phyloP scores from a whole-genome alignment of 2,797 vertebrate species.

The Sebastes diploproa region DNA sequence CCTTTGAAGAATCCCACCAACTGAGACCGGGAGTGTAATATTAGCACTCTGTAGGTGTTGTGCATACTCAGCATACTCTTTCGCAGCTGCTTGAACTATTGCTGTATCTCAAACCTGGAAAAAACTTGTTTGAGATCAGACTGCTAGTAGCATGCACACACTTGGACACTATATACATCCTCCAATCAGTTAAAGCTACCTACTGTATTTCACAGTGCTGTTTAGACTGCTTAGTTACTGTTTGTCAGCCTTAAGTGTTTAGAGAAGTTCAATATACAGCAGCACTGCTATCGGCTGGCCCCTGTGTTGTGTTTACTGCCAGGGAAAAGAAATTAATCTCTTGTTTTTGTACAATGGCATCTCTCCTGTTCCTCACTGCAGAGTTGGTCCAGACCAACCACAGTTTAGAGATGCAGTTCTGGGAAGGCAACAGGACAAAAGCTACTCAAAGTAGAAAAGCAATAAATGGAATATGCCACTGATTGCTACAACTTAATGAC shows the following conservation, averaged over 20 bases:
- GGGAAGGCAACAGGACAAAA: background rate
- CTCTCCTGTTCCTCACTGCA: background rate
- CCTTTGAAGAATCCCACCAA: constrained; percentile 23
- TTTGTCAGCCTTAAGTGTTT: background rate
- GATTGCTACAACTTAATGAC: background rate
- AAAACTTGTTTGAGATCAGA: background rate
- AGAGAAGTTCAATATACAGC: background rate
- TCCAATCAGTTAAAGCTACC: background rate
- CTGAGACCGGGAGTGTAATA: constrained; percentile 31
- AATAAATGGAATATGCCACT: too few relatives aligned
- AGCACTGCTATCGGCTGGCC: background rate
- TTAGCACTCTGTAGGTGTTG: constrained; percentile 17
- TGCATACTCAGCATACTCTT: constrained; percentile 25
- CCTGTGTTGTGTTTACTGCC: background rate
- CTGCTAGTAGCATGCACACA: background rate
- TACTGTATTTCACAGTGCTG: background rate
- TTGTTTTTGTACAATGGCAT: background rate
- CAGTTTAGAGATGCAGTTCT: background rate
- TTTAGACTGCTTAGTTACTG: background rate
- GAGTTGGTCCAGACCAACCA: background rate
- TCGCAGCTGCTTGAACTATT: constrained; percentile 23
- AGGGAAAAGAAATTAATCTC: background rate
- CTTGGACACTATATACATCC: background rate
- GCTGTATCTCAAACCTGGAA: background rate
- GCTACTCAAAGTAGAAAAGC: background rate